These are phyloP conservation scores for Cuniculus paca DNA, from an alignment of 2,797 vertebrate species.

Conservation along the genomic window DNA sequence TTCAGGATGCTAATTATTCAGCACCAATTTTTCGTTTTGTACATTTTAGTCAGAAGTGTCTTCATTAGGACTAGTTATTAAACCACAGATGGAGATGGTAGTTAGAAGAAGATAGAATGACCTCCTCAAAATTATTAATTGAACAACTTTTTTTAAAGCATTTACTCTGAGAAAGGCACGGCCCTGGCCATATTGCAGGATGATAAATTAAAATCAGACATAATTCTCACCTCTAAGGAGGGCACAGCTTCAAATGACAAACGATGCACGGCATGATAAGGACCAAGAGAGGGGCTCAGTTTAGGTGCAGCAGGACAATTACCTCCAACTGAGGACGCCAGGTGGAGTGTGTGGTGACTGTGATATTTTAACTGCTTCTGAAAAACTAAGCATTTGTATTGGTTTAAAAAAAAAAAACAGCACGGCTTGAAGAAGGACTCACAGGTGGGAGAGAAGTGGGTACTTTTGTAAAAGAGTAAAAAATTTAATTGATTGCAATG, in stretches of 20 bases:
- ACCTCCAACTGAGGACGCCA: not conserved
- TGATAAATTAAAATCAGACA: constrained; percentile 1
- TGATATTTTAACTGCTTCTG: not conserved
- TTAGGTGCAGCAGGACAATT: too few relatives aligned
- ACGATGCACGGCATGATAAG: not conserved
- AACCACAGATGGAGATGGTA: constrained; percentile 48
- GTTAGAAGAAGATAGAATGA: constrained; percentile 22
- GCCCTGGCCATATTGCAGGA: not conserved
- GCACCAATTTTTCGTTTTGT: constrained; percentile 51
- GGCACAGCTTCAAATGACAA: not conserved
- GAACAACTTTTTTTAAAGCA: not conserved
- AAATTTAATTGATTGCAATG: constrained; percentile 9
- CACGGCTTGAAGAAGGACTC: not conserved
- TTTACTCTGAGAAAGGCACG: constrained; percentile 25
- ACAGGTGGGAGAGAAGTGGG: not conserved
- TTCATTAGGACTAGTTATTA: constrained; percentile 71
- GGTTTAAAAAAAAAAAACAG: not conserved
- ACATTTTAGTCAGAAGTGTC: constrained; percentile 41
- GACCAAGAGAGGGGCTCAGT: not conserved
- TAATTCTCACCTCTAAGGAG: not conserved
- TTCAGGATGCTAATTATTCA: constrained; percentile 67
- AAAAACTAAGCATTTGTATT: not conserved
- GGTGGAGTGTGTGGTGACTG: too few relatives aligned
- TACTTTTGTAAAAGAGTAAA: not conserved
- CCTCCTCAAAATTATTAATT: constrained; percentile 57